phyloP scores from a whole-genome alignment of 2,797 vertebrate species.

The Anableps anableps region DNA sequence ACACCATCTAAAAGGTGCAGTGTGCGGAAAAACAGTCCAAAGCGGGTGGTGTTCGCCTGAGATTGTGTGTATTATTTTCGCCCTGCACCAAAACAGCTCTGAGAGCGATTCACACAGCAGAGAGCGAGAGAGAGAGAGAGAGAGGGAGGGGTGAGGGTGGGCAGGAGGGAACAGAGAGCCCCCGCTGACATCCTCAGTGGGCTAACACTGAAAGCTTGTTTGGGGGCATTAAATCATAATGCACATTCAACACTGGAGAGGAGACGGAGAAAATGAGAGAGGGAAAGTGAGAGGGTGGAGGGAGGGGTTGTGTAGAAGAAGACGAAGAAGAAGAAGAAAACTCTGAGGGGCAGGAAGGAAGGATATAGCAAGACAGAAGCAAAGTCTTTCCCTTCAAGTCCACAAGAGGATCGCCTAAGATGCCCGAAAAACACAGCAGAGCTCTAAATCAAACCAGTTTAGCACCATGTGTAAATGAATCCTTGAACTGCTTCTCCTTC shows the following conservation, averaged over 20 bases:
- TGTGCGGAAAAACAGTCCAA: constrained; percentile 22
- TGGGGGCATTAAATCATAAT: constrained; percentile 78
- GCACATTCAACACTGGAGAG: constrained; percentile 49
- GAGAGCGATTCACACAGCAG: constrained; percentile 56
- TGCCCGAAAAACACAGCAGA: constrained; percentile 55
- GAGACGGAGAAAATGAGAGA: constrained; percentile 54
- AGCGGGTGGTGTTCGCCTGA: constrained; percentile 3
- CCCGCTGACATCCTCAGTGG: constrained; percentile 73
- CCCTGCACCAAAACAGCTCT: constrained; percentile 52
- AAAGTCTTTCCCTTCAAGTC: constrained; percentile 64
- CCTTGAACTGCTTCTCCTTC: constrained; percentile 60
- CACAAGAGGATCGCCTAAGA: constrained; percentile 53
- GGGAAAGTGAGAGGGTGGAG: constrained; percentile 39
- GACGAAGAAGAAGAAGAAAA: constrained; percentile 35
- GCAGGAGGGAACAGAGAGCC: constrained; percentile 55
- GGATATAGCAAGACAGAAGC: constrained; percentile 60
- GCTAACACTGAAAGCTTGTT: constrained; percentile 77
- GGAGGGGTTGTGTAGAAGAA: constrained; percentile 12
- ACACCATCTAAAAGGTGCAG: constrained; percentile 18
- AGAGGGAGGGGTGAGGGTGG: background rate
- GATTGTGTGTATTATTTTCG: constrained; percentile 26
- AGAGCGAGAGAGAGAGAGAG: background rate
- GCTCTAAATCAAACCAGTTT: constrained; percentile 75
- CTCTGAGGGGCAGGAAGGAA: constrained; percentile 63
- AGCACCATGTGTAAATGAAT: constrained; percentile 76